Evolutionary conservation across 2,113 vertebrate genomes (phyloP).

Genomic region (Thamnaconus septentrionalis): DNA sequence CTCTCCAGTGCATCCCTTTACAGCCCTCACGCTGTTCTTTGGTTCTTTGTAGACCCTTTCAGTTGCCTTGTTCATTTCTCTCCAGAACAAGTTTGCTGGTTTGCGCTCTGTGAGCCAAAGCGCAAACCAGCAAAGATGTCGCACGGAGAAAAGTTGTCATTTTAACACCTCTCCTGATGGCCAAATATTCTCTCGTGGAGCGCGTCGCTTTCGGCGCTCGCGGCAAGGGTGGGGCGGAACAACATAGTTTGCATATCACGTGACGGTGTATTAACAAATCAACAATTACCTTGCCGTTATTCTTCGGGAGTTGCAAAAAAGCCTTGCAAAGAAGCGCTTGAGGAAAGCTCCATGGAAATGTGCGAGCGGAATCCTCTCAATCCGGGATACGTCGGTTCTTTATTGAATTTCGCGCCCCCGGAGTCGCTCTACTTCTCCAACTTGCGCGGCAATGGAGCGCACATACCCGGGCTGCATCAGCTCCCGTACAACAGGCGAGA

Average conservation of each 20-base stretch:
- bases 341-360: constrained; percentile 90
- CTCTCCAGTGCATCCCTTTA: too few relatives aligned
- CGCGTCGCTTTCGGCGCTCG: constrained; percentile 52
- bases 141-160: background rate
- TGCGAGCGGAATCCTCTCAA: constrained; percentile 93
- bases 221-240: constrained; percentile 68
- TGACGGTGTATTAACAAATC: constrained; percentile 79
- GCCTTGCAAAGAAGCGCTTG: constrained; percentile 77
- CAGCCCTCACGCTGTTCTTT: too few relatives aligned
- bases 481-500: constrained; percentile 85
- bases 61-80: too few relatives aligned
- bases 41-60: too few relatives aligned
- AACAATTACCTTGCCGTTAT: constrained; percentile 80
- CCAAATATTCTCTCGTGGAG: constrained; percentile 52
- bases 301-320: constrained; percentile 91
- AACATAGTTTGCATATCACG: constrained; percentile 78
- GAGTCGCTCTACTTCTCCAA: constrained; percentile 93
- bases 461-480: constrained; percentile 86
- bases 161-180: constrained; percentile 37
- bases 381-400: constrained; percentile 90
- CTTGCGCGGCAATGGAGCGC: constrained; percentile 88
- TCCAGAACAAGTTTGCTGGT: too few relatives aligned
- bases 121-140: too few relatives aligned
- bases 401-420: constrained; percentile 87
- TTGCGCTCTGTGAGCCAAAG: too few relatives aligned